Conservation (phyloP, 2,113 vertebrate genomes). For the Mustelus asterias region DNA sequence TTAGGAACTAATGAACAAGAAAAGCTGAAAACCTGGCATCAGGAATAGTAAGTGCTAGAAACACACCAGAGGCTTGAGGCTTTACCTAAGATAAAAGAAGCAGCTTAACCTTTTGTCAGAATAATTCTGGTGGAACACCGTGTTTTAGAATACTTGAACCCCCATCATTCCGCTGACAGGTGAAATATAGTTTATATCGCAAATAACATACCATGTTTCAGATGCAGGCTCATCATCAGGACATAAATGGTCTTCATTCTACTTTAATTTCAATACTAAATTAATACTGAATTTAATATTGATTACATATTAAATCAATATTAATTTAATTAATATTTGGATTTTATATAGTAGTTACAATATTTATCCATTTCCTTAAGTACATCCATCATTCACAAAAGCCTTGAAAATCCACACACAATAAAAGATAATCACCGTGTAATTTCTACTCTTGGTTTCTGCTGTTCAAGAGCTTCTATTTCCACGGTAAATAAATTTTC, state of each 20-base stretch:
- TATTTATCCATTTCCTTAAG: neutral
- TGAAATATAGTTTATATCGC: neutral
- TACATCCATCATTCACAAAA: neutral
- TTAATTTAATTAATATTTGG: neutral
- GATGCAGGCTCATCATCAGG: neutral
- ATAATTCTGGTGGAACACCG: neutral
- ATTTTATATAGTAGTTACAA: neutral
- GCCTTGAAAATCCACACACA: neutral
- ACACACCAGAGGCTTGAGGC: neutral
- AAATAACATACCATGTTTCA: neutral
- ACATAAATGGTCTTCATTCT: neutral
- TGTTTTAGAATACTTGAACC: neutral
- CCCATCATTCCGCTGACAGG: neutral
- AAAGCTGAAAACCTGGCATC: neutral
- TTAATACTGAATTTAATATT: no score
- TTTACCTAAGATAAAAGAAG: neutral
- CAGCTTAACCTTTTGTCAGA: neutral
- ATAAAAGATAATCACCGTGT: neutral
- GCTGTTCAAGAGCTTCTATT: neutral
- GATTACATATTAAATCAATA: neutral
- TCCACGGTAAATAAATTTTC: neutral
- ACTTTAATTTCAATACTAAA: neutral
- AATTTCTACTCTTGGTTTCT: neutral
- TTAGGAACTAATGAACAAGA: neutral
- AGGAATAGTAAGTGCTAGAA: neutral